Evolutionary conservation across 2,113 vertebrate genomes (phyloP), one percentile per base, ranked within the genome.

Genomic region (Glaucomys volans): DNA sequence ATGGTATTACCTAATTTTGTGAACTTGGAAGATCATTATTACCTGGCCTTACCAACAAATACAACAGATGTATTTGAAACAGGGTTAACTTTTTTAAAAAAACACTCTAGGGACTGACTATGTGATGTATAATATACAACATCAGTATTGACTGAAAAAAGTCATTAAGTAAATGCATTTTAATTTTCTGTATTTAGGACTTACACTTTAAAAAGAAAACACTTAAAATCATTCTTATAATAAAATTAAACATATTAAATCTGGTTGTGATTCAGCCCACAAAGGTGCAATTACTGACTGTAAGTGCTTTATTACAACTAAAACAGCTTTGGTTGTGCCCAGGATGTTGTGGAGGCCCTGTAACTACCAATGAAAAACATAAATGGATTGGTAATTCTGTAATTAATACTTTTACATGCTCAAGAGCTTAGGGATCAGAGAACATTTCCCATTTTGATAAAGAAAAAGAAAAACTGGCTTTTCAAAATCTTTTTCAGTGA

Each of bases 121-220:
- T 77, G 52, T 71, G 66, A n/a, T 69, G 96, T 40, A 77, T 5
- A 67, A 40, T 35, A 84, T 5, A 71, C 4, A 74, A 32, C 6
- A 40, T 40, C 30, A 69, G 18, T 47, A 12, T 28, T 54, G 35
- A 44, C 22, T 92, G 57, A 64, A 37, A 74, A 80, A 91, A 74
- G 16, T 81, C 83, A 76, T 90, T 22, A 87, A 94, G 10, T 71
- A 84, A 93, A 84, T n/a, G 12, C 26, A 50, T 87, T 82, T 67
- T 83, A 95, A 91, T 91, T 92, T 24, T 96, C 66, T 66, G 32
- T n/a, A 82, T 72, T 76, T 79, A 87, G 18, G 32, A 22, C 76
- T 92, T 62, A 80, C 62, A 77, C 76, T 77, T 52, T n/a, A 80
- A 57, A 81, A 86, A 74, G 82, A 93, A 95, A 96, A 66, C 40